Evolutionary conservation across 2,797 vertebrate genomes (phyloP).

Genomic region (Pangasius sanitwongsei): DNA sequence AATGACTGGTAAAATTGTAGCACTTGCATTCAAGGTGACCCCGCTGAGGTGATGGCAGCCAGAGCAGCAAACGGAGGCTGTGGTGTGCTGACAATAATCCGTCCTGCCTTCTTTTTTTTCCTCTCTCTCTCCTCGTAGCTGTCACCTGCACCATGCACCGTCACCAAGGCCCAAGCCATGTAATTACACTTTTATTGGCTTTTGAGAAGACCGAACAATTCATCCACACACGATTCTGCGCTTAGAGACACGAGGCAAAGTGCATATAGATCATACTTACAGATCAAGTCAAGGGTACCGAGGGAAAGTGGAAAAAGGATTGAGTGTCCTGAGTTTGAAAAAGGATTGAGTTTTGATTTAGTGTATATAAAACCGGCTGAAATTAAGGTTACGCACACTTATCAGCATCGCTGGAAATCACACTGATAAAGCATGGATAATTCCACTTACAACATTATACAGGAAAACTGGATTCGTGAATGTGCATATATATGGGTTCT

Average conservation of each 20-base stretch:
- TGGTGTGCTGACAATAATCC: constrained; percentile 77
- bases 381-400: background rate
- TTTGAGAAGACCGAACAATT: constrained; percentile 73
- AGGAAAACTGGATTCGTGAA: background rate
- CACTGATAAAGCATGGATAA: background rate
- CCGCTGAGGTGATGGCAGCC: constrained; percentile 65
- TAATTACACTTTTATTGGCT: constrained; percentile 82
- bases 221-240: constrained; percentile 73
- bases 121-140: constrained; percentile 64
- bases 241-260: constrained; percentile 58
- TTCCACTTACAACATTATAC: background rate
- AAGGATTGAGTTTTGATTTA: constrained; percentile 14
- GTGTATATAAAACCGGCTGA: background rate
- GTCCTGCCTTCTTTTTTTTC: constrained; percentile 66
- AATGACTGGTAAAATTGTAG: constrained; percentile 84
- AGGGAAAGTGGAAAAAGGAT: constrained; percentile 8
- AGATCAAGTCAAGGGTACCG: constrained; percentile 20
- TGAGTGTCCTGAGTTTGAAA: background rate
- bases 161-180: constrained; percentile 72
- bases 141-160: constrained; percentile 69
- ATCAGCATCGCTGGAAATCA: background rate
- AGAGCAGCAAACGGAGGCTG: constrained; percentile 53
- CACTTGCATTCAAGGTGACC: constrained; percentile 79
- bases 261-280: constrained; percentile 68
- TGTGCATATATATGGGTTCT: background rate